A percentile compares a stretch with the other conserved stretches of the same genome.
Evolutionary conservation across 2,113 vertebrate species (phyloP).

Genomic region (Rattus rattus): DNA sequence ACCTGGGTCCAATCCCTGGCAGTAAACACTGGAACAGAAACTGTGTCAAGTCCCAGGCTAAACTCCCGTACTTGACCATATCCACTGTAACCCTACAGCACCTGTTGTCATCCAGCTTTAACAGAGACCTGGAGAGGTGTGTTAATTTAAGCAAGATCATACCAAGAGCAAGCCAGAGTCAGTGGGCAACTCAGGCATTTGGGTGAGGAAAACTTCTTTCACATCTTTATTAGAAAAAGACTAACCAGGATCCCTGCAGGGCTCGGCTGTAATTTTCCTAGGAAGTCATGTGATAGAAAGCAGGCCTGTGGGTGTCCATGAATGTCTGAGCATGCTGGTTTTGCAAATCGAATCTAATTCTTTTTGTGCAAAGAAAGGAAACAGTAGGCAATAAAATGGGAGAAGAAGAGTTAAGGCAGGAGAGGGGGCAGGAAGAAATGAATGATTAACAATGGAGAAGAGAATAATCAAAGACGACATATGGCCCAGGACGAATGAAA

Average conservation of each 20-base stretch:
- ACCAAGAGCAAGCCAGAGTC: neutral
- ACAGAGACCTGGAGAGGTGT: neutral
- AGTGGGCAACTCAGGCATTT: neutral
- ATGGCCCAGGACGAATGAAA: neutral
- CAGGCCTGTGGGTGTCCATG: accelerated
- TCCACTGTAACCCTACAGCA: accelerated
- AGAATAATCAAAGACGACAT: neutral
- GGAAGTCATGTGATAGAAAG: neutral
- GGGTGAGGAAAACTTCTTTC: neutral
- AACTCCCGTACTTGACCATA: neutral
- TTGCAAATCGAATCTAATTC: neutral
- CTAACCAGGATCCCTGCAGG: accelerated
- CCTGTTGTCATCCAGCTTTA: accelerated
- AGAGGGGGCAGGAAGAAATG: neutral
- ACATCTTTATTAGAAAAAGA: neutral
- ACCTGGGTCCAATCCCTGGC: neutral
- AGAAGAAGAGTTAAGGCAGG: neutral
- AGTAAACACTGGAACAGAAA: neutral
- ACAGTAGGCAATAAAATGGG: neutral
- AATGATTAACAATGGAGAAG: accelerated
- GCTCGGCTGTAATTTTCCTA: neutral
- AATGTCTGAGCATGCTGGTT: neutral
- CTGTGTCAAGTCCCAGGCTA: neutral
- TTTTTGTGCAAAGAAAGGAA: neutral
- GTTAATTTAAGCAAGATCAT: neutral